Conservation (phyloP, 2,797 vertebrate species). For the Odontamblyopus rebecca region DNA sequence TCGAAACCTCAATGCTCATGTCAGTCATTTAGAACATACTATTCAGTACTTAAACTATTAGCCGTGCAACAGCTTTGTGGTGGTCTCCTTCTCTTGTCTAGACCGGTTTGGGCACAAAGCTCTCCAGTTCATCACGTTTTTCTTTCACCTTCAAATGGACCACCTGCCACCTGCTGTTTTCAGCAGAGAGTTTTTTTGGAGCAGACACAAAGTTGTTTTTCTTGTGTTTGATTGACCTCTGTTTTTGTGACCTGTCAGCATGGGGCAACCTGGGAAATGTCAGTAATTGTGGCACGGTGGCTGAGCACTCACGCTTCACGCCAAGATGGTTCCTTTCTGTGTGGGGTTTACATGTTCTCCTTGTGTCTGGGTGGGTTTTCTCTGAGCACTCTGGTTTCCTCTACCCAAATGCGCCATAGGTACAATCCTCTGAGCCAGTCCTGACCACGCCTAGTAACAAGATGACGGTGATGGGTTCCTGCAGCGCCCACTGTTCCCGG, state of each 20-base stretch:
- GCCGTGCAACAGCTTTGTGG: conserved; percentile 38
- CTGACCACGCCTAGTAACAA: too few species aligned
- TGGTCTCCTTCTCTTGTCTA: conserved; percentile 47
- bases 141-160: conserved; percentile 27
- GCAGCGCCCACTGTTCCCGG: too few species aligned
- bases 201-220: conserved; percentile 4
- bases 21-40: conserved; percentile 29
- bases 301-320: too few species aligned
- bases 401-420: too few species aligned
- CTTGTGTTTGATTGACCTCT: conserved; percentile 35
- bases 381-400: too few species aligned
- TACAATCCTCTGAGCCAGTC: too few species aligned
- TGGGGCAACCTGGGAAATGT: conserved; percentile 99
- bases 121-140: conserved; percentile 35
- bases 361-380: too few species aligned
- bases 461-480: too few species aligned
- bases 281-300: too few species aligned
- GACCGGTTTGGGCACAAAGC: conserved; percentile 40
- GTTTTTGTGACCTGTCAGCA: conserved; percentile 81
- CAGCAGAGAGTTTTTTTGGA: conserved; percentile 8
- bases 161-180: conserved; percentile 19
- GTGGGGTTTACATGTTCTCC: too few species aligned
- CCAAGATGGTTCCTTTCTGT: too few species aligned
- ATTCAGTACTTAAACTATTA: conserved; percentile 41
- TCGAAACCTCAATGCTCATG: conserved; percentile 29